Evolutionary conservation across 1,140 invertebrate species (phyloP).

Genomic region (Apocrypta bakeri): DNA sequence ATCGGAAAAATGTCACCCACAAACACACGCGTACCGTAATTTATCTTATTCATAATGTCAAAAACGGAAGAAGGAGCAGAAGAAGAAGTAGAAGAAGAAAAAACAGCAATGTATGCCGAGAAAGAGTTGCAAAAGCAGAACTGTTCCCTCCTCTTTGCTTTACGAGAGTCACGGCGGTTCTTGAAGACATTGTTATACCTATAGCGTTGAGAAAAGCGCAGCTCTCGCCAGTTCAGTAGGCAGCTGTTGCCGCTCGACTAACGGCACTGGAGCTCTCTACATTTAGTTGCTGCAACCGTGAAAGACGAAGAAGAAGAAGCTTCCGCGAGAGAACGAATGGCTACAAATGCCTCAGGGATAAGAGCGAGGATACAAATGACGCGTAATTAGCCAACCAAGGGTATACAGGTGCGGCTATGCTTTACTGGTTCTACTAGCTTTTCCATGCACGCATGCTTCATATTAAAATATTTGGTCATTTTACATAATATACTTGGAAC

Average conservation of each 20-base stretch:
- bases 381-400: background rate
- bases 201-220: conserved; percentile 33
- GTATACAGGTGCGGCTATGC: too few species aligned
- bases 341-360: background rate
- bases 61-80: background rate
- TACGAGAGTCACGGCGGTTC: conserved; percentile 6
- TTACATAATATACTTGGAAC: too few species aligned
- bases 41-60: background rate
- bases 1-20: too few species aligned
- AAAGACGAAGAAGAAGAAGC: background rate
- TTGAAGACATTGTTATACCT: background rate
- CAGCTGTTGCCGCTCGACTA: conserved; percentile 30
- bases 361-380: background rate
- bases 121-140: background rate
- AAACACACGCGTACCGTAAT: background rate
- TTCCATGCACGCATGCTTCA: too few species aligned
- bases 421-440: background rate
- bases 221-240: background rate
- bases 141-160: background rate
- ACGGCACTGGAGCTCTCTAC: background rate
- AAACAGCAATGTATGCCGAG: background rate
- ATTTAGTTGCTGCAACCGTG: background rate
- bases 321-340: background rate
- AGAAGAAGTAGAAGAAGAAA: background rate
- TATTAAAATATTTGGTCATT: too few species aligned